These are phyloP conservation scores for Eunapius fragilis DNA, from an alignment of 37 sponge, comb jelly and placozoan species.

Conservation along the genomic window DNA sequence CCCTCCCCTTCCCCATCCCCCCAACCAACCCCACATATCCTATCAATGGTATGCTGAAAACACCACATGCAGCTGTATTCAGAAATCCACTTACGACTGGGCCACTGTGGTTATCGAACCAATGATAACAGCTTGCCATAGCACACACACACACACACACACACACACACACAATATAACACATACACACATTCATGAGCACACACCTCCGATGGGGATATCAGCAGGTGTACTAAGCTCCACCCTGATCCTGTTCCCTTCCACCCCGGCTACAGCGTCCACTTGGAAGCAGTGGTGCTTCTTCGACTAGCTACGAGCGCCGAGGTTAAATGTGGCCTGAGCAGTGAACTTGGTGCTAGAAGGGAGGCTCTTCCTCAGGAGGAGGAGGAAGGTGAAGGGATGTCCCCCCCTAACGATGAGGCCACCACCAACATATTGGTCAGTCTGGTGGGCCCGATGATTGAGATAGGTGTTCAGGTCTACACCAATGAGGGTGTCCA, in stretches of 20 bases:
- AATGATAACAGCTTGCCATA: no score
- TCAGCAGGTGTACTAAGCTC: conserved; percentile 47
- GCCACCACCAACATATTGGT: conserved; percentile 21
- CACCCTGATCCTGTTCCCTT: conserved; percentile 13
- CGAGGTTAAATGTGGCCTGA: not conserved
- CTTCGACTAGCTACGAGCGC: not conserved
- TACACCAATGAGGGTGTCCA: not conserved
- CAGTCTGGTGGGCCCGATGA: conserved; percentile 32
- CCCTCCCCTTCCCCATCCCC: no score
- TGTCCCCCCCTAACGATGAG: conserved; percentile 62
- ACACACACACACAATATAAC: no score
- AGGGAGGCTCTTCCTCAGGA: conserved; percentile 22
- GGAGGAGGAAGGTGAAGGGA: conserved; percentile 36
- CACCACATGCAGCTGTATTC: no score
- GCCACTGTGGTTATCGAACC: no score
- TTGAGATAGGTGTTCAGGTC: conserved; percentile 15
- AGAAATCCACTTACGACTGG: no score
- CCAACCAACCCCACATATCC: no score
- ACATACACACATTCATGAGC: not conserved
- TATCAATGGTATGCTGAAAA: no score
- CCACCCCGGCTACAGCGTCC: conserved; percentile 2
- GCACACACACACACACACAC: not conserved
- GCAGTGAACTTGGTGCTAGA: not conserved
- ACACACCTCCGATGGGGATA: conserved; percentile 21
- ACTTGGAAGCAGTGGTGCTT: conserved; percentile 19